Evolutionary conservation across 2,797 vertebrate genomes (phyloP).

Genomic region (Lacerta viridis): DNA sequence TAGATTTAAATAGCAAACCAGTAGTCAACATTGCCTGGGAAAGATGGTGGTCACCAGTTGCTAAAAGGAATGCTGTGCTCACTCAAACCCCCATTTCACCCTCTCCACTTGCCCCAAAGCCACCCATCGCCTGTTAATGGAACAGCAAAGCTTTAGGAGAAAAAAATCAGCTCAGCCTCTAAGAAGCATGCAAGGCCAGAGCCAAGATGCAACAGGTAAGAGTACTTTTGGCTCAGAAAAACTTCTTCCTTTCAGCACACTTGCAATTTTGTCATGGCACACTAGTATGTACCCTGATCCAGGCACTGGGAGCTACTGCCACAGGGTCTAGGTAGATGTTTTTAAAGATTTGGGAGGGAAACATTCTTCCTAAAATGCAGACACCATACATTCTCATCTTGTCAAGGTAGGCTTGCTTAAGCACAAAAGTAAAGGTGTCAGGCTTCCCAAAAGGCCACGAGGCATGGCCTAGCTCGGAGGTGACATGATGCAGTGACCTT

Average conservation of each 20-base stretch:
- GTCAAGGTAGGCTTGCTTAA: not conserved
- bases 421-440: not conserved
- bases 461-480: not conserved
- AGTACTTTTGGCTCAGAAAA: not conserved
- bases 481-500: not conserved
- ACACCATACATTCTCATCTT: not conserved
- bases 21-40: too few relatives aligned
- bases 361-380: not conserved
- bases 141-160: not conserved
- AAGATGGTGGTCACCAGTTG: not conserved
- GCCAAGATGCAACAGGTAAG: not conserved
- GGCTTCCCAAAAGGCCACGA: not conserved
- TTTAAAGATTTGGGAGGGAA: not conserved
- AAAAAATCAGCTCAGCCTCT: not conserved
- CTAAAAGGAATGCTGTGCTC: not conserved
- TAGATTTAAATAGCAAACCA: too few relatives aligned
- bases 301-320: not conserved
- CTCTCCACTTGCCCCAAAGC: not conserved
- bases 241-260: not conserved
- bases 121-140: not conserved
- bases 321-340: not conserved
- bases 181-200: not conserved
- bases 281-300: too few relatives aligned
- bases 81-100: not conserved
- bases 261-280: not conserved